Evolutionary conservation across 2,888 invertebrate genomes (phyloP).

Genomic region (Tenthredo mesomela): DNA sequence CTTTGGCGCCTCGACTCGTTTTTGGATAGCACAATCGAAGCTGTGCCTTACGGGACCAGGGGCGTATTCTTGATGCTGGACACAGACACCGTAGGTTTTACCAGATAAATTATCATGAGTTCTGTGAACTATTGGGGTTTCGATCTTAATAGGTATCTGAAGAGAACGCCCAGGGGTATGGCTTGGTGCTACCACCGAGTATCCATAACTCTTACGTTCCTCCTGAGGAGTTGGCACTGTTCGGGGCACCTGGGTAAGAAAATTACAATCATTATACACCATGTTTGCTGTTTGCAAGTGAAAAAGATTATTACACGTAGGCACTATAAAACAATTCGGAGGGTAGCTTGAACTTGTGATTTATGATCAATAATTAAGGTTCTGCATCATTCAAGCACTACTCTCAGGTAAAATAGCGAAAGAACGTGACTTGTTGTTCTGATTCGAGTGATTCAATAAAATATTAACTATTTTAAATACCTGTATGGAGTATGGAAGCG

Average conservation of each 20-base stretch:
- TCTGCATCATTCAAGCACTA: not conserved
- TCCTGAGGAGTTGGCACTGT: not conserved
- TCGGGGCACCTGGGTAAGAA: slow-evolving; percentile 27
- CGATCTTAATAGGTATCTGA: slow-evolving; percentile 53
- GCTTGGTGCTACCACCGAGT: not conserved
- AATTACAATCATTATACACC: not conserved
- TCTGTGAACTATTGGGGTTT: slow-evolving; percentile 36
- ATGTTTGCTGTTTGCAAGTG: not conserved
- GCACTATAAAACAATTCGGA: not conserved
- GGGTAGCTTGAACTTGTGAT: not conserved
- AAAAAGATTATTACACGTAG: not conserved
- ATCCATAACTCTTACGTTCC: slow-evolving; percentile 37
- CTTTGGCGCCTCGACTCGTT: not conserved
- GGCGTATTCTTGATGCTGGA: slow-evolving; percentile 50
- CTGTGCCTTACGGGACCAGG: not conserved
- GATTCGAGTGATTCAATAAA: not conserved
- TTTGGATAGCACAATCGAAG: slow-evolving; percentile 35
- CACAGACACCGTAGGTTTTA: slow-evolving; percentile 58
- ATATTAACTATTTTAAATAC: slow-evolving; percentile 54
- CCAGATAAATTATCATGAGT: slow-evolving; percentile 54
- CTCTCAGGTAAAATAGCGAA: not conserved
- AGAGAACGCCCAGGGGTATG: not conserved
- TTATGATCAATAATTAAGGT: not conserved
- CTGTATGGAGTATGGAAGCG: slow-evolving; percentile 61
- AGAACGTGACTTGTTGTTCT: not conserved